Conservation (phyloP, 2,113 vertebrate species). For the Scopus umbretta region DNA sequence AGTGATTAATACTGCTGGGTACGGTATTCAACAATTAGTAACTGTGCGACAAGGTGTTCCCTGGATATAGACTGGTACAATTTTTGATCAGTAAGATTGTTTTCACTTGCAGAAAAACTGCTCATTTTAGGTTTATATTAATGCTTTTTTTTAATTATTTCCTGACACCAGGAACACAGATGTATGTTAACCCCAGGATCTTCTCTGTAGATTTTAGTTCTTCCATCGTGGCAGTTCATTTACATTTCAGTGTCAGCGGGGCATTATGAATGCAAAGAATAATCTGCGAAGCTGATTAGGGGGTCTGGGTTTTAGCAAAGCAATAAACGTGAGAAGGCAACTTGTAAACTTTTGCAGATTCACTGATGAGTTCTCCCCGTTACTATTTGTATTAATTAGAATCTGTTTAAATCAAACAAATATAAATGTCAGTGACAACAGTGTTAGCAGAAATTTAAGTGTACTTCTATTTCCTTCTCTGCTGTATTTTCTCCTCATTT, state of each 20-base stretch:
- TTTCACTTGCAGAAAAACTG: background rate
- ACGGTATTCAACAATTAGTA: background rate
- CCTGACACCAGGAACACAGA: background rate
- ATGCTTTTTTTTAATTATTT: background rate
- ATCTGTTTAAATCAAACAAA: background rate
- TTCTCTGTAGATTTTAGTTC: background rate
- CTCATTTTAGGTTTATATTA: background rate
- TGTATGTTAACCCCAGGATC: background rate
- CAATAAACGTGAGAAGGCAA: background rate
- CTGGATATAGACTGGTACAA: background rate
- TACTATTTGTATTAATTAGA: background rate
- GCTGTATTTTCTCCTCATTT: background rate
- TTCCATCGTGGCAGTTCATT: background rate
- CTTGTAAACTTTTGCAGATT: conserved; percentile 31
- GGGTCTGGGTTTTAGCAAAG: background rate
- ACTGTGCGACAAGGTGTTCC: background rate
- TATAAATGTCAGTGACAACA: background rate
- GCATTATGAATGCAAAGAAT: background rate
- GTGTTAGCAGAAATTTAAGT: background rate
- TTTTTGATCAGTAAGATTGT: background rate
- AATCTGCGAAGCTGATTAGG: background rate
- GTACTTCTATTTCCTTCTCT: background rate
- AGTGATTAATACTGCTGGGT: background rate
- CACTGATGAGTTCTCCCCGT: background rate
- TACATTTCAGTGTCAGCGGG: background rate